phyloP scores from a whole-genome alignment of 2,113 vertebrate genomes.

The Indri indri region DNA sequence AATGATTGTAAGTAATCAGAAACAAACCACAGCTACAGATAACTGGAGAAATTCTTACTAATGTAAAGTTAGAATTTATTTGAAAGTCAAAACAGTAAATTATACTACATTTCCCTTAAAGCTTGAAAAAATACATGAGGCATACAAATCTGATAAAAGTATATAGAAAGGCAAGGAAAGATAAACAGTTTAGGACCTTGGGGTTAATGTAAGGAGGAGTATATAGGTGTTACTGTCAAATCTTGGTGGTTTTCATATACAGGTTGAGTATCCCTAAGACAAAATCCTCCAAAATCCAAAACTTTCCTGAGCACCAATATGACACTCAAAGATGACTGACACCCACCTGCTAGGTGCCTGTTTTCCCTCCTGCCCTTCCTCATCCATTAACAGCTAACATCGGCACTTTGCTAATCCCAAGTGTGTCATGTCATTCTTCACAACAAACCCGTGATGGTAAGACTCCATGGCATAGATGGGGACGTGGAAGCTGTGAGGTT shows the following conservation, averaged over 20 bases:
- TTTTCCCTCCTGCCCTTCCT: not conserved
- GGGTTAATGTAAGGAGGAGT: not conserved
- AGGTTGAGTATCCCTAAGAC: not conserved
- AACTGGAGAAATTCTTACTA: not conserved
- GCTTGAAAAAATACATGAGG: not conserved
- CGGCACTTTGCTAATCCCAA: not conserved
- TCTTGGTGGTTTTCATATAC: not conserved
- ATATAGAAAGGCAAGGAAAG: not conserved
- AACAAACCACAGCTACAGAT: not conserved
- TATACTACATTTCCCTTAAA: not conserved
- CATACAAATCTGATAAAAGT: not conserved
- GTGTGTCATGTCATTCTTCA: not conserved
- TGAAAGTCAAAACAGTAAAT: not conserved
- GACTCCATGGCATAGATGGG: not conserved
- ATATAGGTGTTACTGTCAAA: not conserved
- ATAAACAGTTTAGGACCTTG: not conserved
- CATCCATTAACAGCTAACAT: not conserved
- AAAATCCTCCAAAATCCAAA: not conserved
- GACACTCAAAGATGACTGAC: not conserved
- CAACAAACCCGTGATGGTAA: not conserved
- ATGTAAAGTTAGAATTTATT: not conserved
- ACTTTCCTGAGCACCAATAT: not conserved
- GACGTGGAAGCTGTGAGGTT: not conserved
- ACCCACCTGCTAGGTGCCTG: not conserved
- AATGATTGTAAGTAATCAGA: not conserved